Base-by-base conservation (phyloP, 2,888 invertebrate genomes). In the Acholoe squamosa region DNA sequence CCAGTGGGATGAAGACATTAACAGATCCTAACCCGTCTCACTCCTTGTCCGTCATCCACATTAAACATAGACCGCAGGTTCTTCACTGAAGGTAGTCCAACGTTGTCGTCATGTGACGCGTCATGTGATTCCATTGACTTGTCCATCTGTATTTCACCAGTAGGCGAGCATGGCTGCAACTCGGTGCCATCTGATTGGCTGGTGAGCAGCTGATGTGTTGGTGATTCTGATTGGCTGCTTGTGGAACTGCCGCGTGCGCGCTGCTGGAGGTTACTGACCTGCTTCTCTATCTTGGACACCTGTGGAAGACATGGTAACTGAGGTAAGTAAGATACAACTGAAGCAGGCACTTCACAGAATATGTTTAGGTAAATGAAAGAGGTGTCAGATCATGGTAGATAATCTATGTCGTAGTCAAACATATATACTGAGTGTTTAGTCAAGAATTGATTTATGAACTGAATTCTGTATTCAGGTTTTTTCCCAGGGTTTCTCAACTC, bases 21-120 rank as follows among this genome's bases (percentile, higher is more conserved):
- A 86, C 28, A 86, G 86, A 86, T 67, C 67, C 89, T 89, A 67
- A 89, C 89, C 89, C 89, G 1, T 67, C 43, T 61, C 43, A 89
- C 89, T 28, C 61, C 31, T 3, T 10, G 12, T 16, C 89, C 89
- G 12, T 89, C 89, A 0, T 56, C 54, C 52, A 34, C 22, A 34
- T 80, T 93, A 92, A 95, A 95, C 93, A 94, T 93, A 12, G 94
- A 94, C 67, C 93, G 93, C 25, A 95, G 92, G 51, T 94, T 91
- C 90, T 94, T 94, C 77, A 95, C 95, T n/a, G 95, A 95, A 0
- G 95, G 95, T 56, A 95, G 92, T 84, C 94, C 86, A 0, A 84
- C 5, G 86, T 31, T 28, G 22, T 52, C 54, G n/a, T 86, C 86
- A 12, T 16, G 28, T 14, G 34, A n/a, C 31, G 31, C 76, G 25